Evolutionary conservation across 2,888 invertebrate species (phyloP), one percentile per base, ranked within the genome.

Genomic region (Volucella inflata): DNA sequence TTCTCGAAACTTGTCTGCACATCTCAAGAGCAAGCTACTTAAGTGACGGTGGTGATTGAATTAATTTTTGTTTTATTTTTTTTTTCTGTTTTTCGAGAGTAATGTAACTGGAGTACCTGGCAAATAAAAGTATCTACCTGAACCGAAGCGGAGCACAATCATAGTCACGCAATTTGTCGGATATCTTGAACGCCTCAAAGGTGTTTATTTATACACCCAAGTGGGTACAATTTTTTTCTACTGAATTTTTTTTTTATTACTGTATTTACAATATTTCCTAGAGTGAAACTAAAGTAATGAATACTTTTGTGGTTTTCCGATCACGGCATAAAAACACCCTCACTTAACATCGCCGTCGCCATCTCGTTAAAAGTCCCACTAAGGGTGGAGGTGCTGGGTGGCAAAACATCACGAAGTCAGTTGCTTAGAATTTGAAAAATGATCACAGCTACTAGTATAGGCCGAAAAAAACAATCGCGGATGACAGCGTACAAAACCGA

Each of bases 281-380:
- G 30, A 30, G 48, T 85, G 65, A 81, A 75, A 85, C 60, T 71
- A 48, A 60, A 76, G 84, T 67, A 65, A 81, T 81, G 46, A 81
- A 72, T 81, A 72, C 76, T 77, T 81, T 76, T 81, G 85, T 77
- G 85, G 85, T 81, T 85, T 85, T 81, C 64, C 81, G 76, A 85
- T 81, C 85, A 81, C 72, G 62, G 57, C 72, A 50, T 57, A 68
- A 64, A 64, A 64, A 62, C 85, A 85, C 71, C 75, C 84, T 71
- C 70, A 55, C 62, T 76, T 79, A 16, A 14, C 48, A 42, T 14
- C 44, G 44, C 17, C 44, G 44, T 42, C 50, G 50, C 64, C 42
- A 42, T 55, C 59, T 16, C 14, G 57, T 30, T 30, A 30, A 30
- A 30, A 30, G 30, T 6, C 30, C 4, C 6, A 30, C 6, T 30